Conservation (phyloP, 2,888 invertebrate species). For the Mechanitis mazaeus region DNA sequence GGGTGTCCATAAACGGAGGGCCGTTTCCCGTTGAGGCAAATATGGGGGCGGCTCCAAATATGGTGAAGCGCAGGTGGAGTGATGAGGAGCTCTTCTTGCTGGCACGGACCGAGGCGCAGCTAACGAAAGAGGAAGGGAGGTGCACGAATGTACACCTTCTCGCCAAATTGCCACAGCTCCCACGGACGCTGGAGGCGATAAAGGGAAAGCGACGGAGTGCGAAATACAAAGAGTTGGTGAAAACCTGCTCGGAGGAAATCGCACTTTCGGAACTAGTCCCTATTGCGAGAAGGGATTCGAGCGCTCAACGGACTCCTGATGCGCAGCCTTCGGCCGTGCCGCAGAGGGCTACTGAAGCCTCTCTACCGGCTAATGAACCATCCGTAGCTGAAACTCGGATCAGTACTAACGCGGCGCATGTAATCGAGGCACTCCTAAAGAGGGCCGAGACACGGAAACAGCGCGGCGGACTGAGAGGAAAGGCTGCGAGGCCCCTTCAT, state of each 20-base stretch:
- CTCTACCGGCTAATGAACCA: background rate
- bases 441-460: constrained; percentile 7
- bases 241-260: constrained; percentile 12
- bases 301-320: constrained; percentile 13
- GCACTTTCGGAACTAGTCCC: constrained; percentile 1
- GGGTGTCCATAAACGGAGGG: constrained; percentile 23
- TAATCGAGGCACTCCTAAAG: constrained; percentile 9
- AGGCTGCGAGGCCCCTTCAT: constrained; percentile 5
- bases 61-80: constrained; percentile 28
- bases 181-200: constrained; percentile 23
- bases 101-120: constrained; percentile 26
- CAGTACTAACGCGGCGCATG: background rate
- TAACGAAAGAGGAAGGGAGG: constrained; percentile 13
- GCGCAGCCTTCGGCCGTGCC: background rate
- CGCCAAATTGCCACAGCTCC: constrained; percentile 18
- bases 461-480: constrained; percentile 8
- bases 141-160: constrained; percentile 18
- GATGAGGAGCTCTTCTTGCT: constrained; percentile 25
- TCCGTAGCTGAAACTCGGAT: background rate
- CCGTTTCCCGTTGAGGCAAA: constrained; percentile 26
- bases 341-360: background rate
- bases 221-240: constrained; percentile 20
- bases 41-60: constrained; percentile 21
- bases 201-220: constrained; percentile 23
- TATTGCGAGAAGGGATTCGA: constrained; percentile 18